Evolutionary conservation across 2,113 vertebrate species (phyloP), one percentile per base, ranked within the genome.

Genomic region (Crypturellus undulatus): DNA sequence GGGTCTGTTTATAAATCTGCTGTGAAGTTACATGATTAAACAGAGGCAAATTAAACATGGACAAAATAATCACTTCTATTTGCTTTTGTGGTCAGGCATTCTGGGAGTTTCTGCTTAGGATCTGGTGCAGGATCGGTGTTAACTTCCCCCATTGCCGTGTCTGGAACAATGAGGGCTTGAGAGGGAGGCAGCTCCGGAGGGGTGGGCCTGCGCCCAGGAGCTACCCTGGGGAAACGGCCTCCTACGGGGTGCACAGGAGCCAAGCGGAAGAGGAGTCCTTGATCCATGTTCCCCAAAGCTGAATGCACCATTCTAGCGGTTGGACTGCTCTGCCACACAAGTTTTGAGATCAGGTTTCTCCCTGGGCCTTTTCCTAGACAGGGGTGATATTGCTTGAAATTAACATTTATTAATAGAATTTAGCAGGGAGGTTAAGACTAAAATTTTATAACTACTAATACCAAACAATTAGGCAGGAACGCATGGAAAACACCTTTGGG

Each of bases 111-210:
- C 20, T 62, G 38, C 52, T 30, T 54, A 54, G 20, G 51, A 77
- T 30, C 52, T 76, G 32, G 26, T 60, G 17, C 17, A 43, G 81
- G 28, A n/a, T 63, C 2, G 0, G 0, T 19, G 16, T 68, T 80
- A 84, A 51, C n/a, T 42, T 72, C 13, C 20, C 32, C 72, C 32
- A 26, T 17, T 62, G 16, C 14, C 34, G 8, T 78, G 17, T 5
- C 2, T 85, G 38, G 25, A 12, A 14, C 38, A 36, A 58, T 16
- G 15, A 21, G 13, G 45, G 9, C 80, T 71, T 84, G 43, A 43
- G 15, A 43, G 17, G 56, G 9, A 8, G 56, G 34, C 8, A 21
- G 43, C 14, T 0, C 1, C 3, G 13, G 4, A 38, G 15, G 1
- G 3, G 30, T 43, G 34, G 32, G 30, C 16, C 25, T 32, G 12